phyloP scores from a whole-genome alignment of 2,797 vertebrate genomes.

The Hipposideros larvatus region DNA sequence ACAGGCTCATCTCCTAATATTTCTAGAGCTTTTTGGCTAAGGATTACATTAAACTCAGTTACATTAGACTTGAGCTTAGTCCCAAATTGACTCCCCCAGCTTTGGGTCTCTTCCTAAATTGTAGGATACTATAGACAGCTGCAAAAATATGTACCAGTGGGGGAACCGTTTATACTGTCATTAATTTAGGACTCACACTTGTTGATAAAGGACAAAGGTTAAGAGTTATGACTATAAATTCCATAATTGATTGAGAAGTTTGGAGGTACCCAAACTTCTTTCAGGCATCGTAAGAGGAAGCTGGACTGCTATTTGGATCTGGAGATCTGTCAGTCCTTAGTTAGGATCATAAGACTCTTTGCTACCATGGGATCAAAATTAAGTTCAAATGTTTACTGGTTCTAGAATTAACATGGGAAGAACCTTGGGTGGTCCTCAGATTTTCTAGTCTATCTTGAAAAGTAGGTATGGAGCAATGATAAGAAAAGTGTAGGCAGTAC shows the following conservation, averaged over 20 bases:
- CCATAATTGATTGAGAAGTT: background rate
- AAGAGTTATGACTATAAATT: conserved; percentile 30
- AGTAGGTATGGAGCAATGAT: background rate
- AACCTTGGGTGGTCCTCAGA: background rate
- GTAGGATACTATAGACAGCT: background rate
- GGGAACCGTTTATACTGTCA: background rate
- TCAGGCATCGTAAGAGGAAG: background rate
- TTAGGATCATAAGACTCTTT: conserved; percentile 39
- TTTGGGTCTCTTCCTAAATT: conserved; percentile 19
- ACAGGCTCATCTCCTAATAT: background rate
- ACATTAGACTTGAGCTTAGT: background rate
- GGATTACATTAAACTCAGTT: background rate
- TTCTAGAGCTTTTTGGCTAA: conserved; percentile 8
- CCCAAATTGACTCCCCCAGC: background rate
- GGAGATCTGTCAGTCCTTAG: background rate
- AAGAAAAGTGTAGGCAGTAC: background rate
- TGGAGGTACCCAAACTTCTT: background rate
- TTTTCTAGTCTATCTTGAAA: conserved; percentile 47
- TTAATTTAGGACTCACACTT: background rate
- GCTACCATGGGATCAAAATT: background rate
- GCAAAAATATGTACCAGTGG: background rate
- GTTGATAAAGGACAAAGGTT: background rate
- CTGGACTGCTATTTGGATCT: background rate
- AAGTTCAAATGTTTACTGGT: background rate
- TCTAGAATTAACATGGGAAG: conserved; percentile 42